These are phyloP conservation scores for Plectrocnemia conspersa DNA, from an alignment of 1,140 invertebrate genomes.

Conservation along the genomic window DNA sequence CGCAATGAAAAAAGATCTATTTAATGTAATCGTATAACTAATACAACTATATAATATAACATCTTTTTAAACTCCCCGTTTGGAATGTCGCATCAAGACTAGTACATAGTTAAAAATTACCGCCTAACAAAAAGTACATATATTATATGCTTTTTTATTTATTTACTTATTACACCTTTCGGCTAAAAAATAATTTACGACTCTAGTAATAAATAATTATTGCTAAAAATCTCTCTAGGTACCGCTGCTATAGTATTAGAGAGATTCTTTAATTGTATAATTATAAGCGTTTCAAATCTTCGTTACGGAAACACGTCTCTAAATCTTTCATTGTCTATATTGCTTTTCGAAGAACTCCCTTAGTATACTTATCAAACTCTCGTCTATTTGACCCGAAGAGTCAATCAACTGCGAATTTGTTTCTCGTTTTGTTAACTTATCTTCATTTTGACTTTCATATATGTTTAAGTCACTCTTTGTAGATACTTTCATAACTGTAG, in stretches of 20 bases:
- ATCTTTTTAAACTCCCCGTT: too few species aligned
- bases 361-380: slow-evolving; percentile 31
- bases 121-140: slow-evolving; percentile 30
- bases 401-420: slow-evolving; percentile 30
- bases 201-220: slow-evolving; percentile 35
- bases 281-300: slow-evolving; percentile 33
- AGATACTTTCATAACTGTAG: slow-evolving; percentile 31
- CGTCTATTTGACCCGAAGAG: slow-evolving; percentile 26
- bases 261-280: slow-evolving; percentile 25
- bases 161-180: neutral
- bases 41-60: too few species aligned
- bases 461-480: slow-evolving; percentile 12
- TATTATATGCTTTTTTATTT: slow-evolving; percentile 24
- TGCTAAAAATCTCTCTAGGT: slow-evolving; percentile 34
- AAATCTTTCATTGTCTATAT: slow-evolving; percentile 25
- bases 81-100: slow-evolving; percentile 29
- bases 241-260: slow-evolving; percentile 33
- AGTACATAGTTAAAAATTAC: slow-evolving; percentile 33
- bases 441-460: slow-evolving; percentile 12
- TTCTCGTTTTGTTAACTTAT: slow-evolving; percentile 33
- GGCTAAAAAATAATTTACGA: slow-evolving; percentile 27
- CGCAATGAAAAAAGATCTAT: too few species aligned
- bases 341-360: slow-evolving; percentile 33
- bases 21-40: too few species aligned
- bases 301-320: slow-evolving; percentile 1